Evolutionary conservation across 2,797 vertebrate species (phyloP), one percentile per base, ranked within the genome.

Genomic region (Pipistrellus pipistrellus): DNA sequence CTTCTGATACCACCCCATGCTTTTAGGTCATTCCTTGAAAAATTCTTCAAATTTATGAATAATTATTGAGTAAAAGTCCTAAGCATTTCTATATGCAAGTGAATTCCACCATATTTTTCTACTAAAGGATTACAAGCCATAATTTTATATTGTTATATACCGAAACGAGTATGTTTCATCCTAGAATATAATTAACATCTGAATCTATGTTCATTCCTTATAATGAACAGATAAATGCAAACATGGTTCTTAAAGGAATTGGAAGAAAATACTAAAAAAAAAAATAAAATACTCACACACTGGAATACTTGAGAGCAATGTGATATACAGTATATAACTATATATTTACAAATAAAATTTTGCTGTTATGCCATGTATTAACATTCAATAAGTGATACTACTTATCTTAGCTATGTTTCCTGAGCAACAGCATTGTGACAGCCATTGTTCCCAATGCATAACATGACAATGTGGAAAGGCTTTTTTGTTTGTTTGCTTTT

Each of bases 51-150:
- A 83, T 84, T 48, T 48, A 6, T 59, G 41, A 93, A 12, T 41
- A 85, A 66, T 77, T 77, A 32, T 72, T 91, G 44, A 80, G 51
- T 15, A 85, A 85, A 76, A 41, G 10, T 62, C 35, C 66, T 78
- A 53, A 68, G 4, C 23, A 77, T 66, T 88, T 78, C 48, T 89
- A 10, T 38, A 71, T 76, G 44, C 2, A 87, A 86, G 69, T 62
- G 75, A 87, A 85, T 76, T 73, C 25, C 7, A 81, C 3, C 7
- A 14, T 75, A 57, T 83, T 92, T 76, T 88, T 92, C 68, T 59
- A 64, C 11, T 71, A 53, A 85, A 73, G 15, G 30, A 64, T 91
- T 85, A 66, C 13, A 48, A 77, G 85, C 15, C 25, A 59, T 35
- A 84, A 46, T 73, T 89, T 23, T 68, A n/a, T 90, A 72, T 83